Percentiles rank a stretch among this genome's conserved stretches.
phyloP scores from a whole-genome alignment of 2,113 vertebrate species.

The Syrmaticus mikado region DNA sequence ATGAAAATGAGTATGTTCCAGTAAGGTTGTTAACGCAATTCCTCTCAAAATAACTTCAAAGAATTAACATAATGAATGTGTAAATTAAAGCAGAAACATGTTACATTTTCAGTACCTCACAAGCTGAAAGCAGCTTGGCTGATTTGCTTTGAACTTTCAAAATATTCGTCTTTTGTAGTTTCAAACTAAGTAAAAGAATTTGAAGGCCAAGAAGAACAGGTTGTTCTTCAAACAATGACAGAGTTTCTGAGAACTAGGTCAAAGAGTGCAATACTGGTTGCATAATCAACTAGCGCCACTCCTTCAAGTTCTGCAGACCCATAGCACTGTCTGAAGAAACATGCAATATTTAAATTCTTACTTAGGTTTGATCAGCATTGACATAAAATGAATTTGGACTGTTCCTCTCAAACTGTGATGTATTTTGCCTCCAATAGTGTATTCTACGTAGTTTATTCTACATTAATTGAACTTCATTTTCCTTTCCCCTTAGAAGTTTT shows the following conservation, averaged over 20 bases:
- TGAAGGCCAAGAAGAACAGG: not conserved
- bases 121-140: constrained; percentile 24
- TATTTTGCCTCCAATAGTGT: not conserved
- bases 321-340: not conserved
- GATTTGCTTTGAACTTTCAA: constrained; percentile 54
- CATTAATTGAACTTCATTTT: not conserved
- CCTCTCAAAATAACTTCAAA: constrained; percentile 53
- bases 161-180: constrained; percentile 21
- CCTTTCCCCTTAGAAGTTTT: not conserved
- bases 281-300: not conserved
- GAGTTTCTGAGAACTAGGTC: constrained; percentile 29
- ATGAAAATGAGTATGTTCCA: not conserved
- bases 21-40: constrained; percentile 17
- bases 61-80: constrained; percentile 50
- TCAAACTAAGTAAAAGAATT: constrained; percentile 14
- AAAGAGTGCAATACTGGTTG: not conserved
- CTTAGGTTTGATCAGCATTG: not conserved
- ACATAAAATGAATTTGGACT: not conserved
- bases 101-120: constrained; percentile 29
- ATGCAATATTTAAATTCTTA: not conserved
- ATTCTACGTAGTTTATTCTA: not conserved
- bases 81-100: constrained; percentile 52
- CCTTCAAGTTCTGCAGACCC: not conserved
- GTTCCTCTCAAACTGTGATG: not conserved
- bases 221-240: constrained; percentile 4